phyloP scores from a whole-genome alignment of 2,113 vertebrate species.

The Rhabdornis inornatus region DNA sequence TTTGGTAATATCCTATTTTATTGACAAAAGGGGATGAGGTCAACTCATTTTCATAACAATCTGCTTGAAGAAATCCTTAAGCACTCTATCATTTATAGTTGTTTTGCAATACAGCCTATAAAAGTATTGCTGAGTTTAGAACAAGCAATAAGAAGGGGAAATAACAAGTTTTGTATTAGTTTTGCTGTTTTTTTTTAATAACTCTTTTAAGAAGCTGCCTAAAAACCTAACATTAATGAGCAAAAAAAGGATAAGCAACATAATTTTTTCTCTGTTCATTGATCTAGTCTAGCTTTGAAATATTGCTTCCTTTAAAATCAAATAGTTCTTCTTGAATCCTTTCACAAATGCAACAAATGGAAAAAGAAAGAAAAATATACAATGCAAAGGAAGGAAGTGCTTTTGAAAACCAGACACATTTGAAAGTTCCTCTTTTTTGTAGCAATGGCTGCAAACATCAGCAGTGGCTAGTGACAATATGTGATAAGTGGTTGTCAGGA shows the following conservation, averaged over 20 bases:
- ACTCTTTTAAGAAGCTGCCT: neutral
- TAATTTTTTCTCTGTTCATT: neutral
- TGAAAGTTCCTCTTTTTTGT: neutral
- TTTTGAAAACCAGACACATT: neutral
- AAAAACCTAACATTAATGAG: neutral
- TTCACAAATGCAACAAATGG: neutral
- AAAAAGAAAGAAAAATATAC: neutral
- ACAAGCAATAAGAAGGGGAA: neutral
- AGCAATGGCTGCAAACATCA: neutral
- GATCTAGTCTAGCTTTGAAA: neutral
- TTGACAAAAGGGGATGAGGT: constrained; percentile 42
- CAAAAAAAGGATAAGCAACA: neutral
- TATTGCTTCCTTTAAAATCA: neutral
- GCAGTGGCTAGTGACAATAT: neutral
- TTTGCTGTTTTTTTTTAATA: neutral
- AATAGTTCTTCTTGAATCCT: neutral
- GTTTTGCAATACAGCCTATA: neutral
- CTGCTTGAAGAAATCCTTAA: constrained; percentile 38
- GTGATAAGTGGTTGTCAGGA: neutral
- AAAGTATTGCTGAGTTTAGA: constrained; percentile 1
- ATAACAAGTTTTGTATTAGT: neutral
- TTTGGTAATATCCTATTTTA: constrained; percentile 62
- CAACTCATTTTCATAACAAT: constrained; percentile 59
- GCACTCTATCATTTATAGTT: constrained; percentile 11
- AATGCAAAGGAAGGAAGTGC: neutral